phyloP scores from a whole-genome alignment of 2,888 invertebrate genomes.

The Pseudanteris insignis region DNA sequence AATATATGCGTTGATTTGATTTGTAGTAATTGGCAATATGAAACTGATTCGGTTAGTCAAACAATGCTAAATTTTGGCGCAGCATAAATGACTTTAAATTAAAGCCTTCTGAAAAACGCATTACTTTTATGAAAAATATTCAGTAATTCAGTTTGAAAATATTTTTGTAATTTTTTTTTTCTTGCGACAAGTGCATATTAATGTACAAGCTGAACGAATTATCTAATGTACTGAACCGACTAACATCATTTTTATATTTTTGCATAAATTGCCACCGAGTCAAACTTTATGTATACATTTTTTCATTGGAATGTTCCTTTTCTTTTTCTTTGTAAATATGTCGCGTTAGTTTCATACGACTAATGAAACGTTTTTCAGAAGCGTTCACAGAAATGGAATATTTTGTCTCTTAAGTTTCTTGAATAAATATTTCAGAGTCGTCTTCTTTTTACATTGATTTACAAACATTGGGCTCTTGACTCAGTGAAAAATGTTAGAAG shows the following conservation, averaged over 20 bases:
- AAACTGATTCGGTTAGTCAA: conserved; percentile 9
- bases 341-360: conserved; percentile 39
- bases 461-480: conserved; percentile 35
- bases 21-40: conserved; percentile 17
- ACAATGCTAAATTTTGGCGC: conserved; percentile 5
- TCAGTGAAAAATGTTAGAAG: conserved; percentile 29
- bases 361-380: conserved; percentile 35
- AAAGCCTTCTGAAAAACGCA: conserved; percentile 33
- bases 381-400: conserved; percentile 26
- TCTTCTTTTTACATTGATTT: conserved; percentile 31
- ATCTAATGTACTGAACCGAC: conserved; percentile 45
- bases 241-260: conserved; percentile 41
- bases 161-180: conserved; percentile 22
- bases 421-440: conserved; percentile 28
- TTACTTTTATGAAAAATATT: too few species aligned
- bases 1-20: too few species aligned
- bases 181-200: conserved; percentile 45
- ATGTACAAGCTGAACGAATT: conserved; percentile 58
- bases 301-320: conserved; percentile 39
- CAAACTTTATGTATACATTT: conserved; percentile 32
- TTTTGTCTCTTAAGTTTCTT: conserved; percentile 20
- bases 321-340: conserved; percentile 39
- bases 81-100: conserved; percentile 33
- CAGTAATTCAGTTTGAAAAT: conserved; percentile 16
- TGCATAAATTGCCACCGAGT: conserved; percentile 38